phyloP scores from a whole-genome alignment of 2,113 vertebrate genomes.

The Takifugu bimaculatus region DNA sequence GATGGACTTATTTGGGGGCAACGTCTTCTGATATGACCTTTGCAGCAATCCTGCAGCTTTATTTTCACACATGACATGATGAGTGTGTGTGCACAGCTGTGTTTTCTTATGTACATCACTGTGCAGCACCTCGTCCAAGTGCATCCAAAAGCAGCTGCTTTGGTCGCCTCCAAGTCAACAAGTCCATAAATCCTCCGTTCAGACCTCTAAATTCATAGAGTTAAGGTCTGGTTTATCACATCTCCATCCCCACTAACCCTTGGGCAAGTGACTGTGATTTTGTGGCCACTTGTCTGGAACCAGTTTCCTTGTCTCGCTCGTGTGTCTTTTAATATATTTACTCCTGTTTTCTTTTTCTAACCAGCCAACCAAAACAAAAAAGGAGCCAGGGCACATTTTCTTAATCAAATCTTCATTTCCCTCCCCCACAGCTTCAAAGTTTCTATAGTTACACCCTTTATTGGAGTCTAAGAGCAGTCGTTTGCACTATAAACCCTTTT shows the following conservation, averaged over 20 bases:
- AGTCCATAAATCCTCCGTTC: slow-evolving; percentile 60
- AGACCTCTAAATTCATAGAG: slow-evolving; percentile 27
- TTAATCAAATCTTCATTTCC: slow-evolving; percentile 45
- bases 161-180: slow-evolving; percentile 61
- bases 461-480: slow-evolving; percentile 44
- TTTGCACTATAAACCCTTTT: slow-evolving; percentile 36
- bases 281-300: slow-evolving; percentile 36
- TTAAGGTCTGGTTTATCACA: slow-evolving; percentile 39
- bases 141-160: slow-evolving; percentile 50
- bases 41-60: slow-evolving; percentile 45
- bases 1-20: not conserved
- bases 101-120: slow-evolving; percentile 7
- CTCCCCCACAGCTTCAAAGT: slow-evolving; percentile 33
- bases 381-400: slow-evolving; percentile 22
- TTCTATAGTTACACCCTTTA: slow-evolving; percentile 55
- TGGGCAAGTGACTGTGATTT: slow-evolving; percentile 34
- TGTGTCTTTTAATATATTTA: slow-evolving; percentile 13
- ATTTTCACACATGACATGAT: slow-evolving; percentile 46
- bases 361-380: slow-evolving; percentile 40
- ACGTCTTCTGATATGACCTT: slow-evolving; percentile 18
- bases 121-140: slow-evolving; percentile 32
- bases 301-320: slow-evolving; percentile 32
- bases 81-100: slow-evolving; percentile 19
- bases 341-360: slow-evolving; percentile 8
- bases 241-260: slow-evolving; percentile 52